Conservation (phyloP, 92 coral and sea anemone species). For the Umimayanthus chanpuru region DNA sequence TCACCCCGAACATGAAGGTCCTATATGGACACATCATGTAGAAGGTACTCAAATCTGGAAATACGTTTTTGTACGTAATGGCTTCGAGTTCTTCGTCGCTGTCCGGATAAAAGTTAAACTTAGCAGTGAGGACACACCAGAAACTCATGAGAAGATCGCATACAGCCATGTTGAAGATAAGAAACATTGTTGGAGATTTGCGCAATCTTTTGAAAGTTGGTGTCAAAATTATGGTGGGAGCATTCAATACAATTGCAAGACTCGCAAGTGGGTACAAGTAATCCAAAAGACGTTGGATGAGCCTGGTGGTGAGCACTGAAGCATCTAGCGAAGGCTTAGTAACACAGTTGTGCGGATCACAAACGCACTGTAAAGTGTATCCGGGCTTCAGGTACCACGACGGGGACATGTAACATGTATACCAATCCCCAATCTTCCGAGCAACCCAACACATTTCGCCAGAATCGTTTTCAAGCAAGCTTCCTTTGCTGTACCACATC, state of each 20-base stretch:
- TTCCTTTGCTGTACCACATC: neutral
- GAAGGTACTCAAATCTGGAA: no score
- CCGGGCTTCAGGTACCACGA: neutral
- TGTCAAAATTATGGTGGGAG: neutral
- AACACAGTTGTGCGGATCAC: neutral
- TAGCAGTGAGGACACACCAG: no score
- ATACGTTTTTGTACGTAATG: no score
- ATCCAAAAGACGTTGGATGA: neutral
- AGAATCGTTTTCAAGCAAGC: neutral
- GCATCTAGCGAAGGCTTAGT: neutral
- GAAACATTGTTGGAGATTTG: neutral
- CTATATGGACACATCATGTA: no score
- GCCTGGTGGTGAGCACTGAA: neutral
- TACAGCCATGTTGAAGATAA: neutral
- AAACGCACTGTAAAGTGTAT: neutral
- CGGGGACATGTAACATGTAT: neutral
- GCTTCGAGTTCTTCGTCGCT: no score
- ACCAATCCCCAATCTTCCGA: no score
- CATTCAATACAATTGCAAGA: neutral
- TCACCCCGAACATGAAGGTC: no score
- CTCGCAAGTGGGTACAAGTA: constrained; percentile 2
- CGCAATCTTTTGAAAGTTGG: neutral
- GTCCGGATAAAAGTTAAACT: no score
- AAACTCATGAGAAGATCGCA: no score
- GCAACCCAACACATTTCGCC: neutral